A percentile compares a stretch with the other conserved stretches of the same genome.
Conservation (phyloP, 2,113 vertebrate species). For the Trachemys scripta region DNA sequence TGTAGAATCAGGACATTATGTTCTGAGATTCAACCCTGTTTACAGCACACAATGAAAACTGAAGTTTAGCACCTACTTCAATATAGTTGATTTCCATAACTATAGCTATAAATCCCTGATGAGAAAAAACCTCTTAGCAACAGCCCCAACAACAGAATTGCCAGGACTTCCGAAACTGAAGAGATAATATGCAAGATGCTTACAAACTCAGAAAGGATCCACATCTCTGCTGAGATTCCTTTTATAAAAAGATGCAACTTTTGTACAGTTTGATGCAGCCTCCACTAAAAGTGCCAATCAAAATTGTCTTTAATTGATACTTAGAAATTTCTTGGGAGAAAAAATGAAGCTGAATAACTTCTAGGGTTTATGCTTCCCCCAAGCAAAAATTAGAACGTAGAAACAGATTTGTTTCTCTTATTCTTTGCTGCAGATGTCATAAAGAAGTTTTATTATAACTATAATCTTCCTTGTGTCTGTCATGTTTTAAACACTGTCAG, state of each 20-base stretch:
- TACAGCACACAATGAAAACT: not conserved
- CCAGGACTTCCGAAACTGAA: not conserved
- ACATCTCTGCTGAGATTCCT: not conserved
- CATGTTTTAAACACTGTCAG: not conserved
- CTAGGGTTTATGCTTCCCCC: not conserved
- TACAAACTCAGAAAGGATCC: not conserved
- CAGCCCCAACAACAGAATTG: conserved; percentile 66
- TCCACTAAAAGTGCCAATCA: not conserved
- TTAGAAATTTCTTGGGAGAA: not conserved
- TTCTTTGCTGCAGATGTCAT: not conserved
- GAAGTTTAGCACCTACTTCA: not conserved
- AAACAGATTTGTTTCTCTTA: not conserved
- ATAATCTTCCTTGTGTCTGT: not conserved
- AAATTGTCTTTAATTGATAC: not conserved
- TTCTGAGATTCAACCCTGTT: not conserved
- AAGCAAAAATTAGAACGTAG: not conserved
- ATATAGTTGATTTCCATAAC: not conserved
- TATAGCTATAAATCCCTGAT: conserved; percentile 37
- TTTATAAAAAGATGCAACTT: not conserved
- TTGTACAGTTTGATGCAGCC: not conserved
- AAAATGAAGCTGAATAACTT: too few species aligned
- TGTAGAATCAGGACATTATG: not conserved
- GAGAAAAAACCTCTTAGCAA: conserved; percentile 38
- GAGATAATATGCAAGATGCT: conserved; percentile 10
- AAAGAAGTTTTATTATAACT: not conserved